Conservation (phyloP, 2,888 invertebrate species). For the Diarsia dahlii region DNA sequence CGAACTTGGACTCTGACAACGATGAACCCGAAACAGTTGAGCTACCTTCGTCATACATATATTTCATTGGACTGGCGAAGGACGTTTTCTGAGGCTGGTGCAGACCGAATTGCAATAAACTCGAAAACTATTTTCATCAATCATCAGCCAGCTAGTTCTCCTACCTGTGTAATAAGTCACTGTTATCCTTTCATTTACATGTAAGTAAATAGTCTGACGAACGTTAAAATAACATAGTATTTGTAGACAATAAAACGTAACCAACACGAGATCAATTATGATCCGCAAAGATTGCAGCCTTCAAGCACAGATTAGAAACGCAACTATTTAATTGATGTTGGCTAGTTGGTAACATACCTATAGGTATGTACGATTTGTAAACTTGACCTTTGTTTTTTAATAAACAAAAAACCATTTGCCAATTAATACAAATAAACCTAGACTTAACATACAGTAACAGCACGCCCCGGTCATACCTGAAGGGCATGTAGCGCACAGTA, state of each 20-base stretch:
- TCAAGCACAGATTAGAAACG: slow-evolving; percentile 49
- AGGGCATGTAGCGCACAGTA: not conserved
- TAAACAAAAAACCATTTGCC: not conserved
- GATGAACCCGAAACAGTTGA: too few relatives aligned
- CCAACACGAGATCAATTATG: slow-evolving; percentile 46
- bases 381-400: slow-evolving; percentile 31
- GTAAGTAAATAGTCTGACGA: not conserved
- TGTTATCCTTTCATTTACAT: slow-evolving; percentile 14
- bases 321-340: slow-evolving; percentile 16
- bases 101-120: not conserved
- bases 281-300: slow-evolving; percentile 34
- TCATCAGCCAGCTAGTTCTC: not conserved
- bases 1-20: too few relatives aligned
- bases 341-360: slow-evolving; percentile 5
- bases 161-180: not conserved
- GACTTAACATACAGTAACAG: not conserved
- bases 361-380: slow-evolving; percentile 1
- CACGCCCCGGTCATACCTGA: not conserved
- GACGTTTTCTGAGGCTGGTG: too few relatives aligned
- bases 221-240: slow-evolving; percentile 17
- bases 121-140: not conserved
- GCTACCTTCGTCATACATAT: too few relatives aligned
- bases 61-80: not conserved
- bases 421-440: not conserved
- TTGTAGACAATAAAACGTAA: slow-evolving; percentile 36